A percentile compares a stretch with the other conserved stretches of the same genome.
phyloP scores from a whole-genome alignment of 2,888 invertebrate genomes.

The Athrips mouffetella region DNA sequence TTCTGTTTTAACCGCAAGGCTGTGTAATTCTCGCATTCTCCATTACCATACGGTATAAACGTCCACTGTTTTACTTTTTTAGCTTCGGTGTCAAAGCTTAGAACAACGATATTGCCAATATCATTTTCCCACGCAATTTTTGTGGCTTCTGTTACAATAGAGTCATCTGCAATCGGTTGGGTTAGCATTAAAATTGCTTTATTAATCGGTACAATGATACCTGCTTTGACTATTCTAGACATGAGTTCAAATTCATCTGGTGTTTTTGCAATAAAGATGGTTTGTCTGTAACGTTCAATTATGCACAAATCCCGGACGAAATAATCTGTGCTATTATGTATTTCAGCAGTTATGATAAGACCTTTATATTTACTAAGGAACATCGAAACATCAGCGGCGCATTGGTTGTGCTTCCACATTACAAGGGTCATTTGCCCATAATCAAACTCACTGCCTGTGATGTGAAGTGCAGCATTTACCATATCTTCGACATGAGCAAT shows the following conservation, averaged over 20 bases:
- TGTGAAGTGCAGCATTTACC: conserved; percentile 24
- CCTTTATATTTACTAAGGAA: conserved; percentile 38
- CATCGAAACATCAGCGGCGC: conserved; percentile 25
- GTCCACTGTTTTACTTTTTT: conserved; percentile 35
- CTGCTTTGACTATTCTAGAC: conserved; percentile 27
- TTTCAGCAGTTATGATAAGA: conserved; percentile 29
- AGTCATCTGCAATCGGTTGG: conserved; percentile 19
- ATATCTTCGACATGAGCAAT: background rate
- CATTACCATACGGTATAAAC: conserved; percentile 43
- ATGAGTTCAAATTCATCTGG: conserved; percentile 34
- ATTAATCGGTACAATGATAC: conserved; percentile 33
- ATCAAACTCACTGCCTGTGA: conserved; percentile 38
- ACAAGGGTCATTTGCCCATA: conserved; percentile 34
- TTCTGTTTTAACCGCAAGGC: conserved; percentile 32
- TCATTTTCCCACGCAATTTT: conserved; percentile 44
- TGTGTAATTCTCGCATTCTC: conserved; percentile 38
- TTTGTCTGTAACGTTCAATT: conserved; percentile 35
- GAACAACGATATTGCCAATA: conserved; percentile 42
- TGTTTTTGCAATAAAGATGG: conserved; percentile 38
- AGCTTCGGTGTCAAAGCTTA: conserved; percentile 27
- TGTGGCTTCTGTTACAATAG: conserved; percentile 30
- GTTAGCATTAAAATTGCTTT: conserved; percentile 40
- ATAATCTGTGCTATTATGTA: conserved; percentile 23
- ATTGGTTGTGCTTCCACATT: conserved; percentile 35
- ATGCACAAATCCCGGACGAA: conserved; percentile 22